Conservation (phyloP, 2,888 invertebrate species). For the Meteorus colon region DNA sequence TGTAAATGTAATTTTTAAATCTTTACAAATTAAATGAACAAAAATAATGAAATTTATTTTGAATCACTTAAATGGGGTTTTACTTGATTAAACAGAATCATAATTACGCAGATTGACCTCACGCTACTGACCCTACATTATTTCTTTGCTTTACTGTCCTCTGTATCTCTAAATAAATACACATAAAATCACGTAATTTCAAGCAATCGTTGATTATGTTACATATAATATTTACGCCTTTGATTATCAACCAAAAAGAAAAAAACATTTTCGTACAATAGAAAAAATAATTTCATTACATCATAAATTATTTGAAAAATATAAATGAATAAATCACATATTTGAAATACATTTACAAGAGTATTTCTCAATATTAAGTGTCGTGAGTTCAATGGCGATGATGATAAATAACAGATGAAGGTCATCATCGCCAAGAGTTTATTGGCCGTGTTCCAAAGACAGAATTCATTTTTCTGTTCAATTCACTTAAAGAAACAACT, state of each 20-base stretch:
- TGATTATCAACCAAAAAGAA: neutral
- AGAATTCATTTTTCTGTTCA: neutral
- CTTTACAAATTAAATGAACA: neutral
- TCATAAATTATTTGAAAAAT: neutral
- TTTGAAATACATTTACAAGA: neutral
- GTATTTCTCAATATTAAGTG: neutral
- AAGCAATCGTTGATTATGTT: neutral
- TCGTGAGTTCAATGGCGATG: slow-evolving; percentile 21
- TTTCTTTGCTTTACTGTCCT: neutral
- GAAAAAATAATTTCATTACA: neutral
- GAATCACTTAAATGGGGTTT: neutral
- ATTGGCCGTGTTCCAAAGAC: slow-evolving; percentile 54
- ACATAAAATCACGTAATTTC: neutral
- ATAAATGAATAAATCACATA: neutral
- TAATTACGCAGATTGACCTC: slow-evolving; percentile 1
- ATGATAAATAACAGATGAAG: slow-evolving; percentile 43
- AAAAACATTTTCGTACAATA: neutral
- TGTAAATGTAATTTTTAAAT: neutral
- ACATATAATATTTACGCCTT: neutral
- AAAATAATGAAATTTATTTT: neutral
- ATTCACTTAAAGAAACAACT: neutral
- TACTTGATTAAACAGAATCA: slow-evolving; percentile 2
- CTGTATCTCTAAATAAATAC: neutral
- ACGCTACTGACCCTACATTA: neutral
- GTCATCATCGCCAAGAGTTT: slow-evolving; percentile 46